Evolutionary conservation across 2,888 invertebrate species (phyloP).

Genomic region (Drosophila meridiana): DNA sequence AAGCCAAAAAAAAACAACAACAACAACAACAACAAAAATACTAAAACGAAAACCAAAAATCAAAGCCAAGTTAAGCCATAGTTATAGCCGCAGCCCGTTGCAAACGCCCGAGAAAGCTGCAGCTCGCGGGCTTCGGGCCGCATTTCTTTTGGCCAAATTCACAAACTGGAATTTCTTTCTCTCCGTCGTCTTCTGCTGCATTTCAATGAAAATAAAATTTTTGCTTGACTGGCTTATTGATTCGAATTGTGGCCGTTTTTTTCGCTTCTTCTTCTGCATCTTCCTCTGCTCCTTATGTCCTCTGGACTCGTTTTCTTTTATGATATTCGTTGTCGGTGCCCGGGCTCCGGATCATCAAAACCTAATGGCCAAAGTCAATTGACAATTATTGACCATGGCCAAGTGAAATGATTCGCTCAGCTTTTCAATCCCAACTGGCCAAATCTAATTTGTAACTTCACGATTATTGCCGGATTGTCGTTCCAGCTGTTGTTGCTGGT

Average conservation of each 20-base stretch:
- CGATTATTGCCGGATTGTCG: conserved; percentile 44
- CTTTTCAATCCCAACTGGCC: conserved; percentile 60
- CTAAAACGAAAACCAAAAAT: conserved; percentile 49
- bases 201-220: conserved; percentile 76
- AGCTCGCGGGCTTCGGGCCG: conserved; percentile 35
- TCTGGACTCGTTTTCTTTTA: conserved; percentile 24
- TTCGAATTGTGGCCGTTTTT: conserved; percentile 66
- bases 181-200: conserved; percentile 64
- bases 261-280: not conserved
- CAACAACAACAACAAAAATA: conserved; percentile 15
- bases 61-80: conserved; percentile 59
- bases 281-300: conserved; percentile 17
- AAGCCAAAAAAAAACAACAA: conserved; percentile 58
- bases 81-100: conserved; percentile 35
- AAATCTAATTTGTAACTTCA: conserved; percentile 61
- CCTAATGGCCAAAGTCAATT: conserved; percentile 82
- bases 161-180: conserved; percentile 76
- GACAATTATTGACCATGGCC: conserved; percentile 81
- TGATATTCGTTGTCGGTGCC: conserved; percentile 3
- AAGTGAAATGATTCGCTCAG: conserved; percentile 73
- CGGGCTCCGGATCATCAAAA: conserved; percentile 50
- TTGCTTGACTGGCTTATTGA: conserved; percentile 59
- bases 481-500: conserved; percentile 19
- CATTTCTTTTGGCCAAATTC: conserved; percentile 68
- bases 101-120: conserved; percentile 72